A percentile compares a stretch with the other conserved stretches of the same genome.
Conservation (phyloP, 37 sponge, comb jelly and placozoan species). For the Theonella swinhoei region DNA sequence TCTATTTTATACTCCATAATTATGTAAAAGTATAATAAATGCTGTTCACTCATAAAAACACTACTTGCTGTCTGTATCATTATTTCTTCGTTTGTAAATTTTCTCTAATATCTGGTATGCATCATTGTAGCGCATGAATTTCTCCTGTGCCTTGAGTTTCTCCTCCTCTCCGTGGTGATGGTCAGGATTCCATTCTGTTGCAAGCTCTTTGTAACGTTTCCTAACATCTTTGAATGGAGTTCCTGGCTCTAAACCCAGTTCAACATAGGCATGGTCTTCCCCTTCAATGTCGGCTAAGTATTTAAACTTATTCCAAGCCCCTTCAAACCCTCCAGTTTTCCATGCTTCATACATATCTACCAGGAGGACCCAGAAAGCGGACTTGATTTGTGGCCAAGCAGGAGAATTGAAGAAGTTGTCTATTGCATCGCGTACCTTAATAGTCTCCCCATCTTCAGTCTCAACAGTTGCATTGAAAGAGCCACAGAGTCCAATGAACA, state of each 20-base stretch:
- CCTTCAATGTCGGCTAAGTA: not conserved
- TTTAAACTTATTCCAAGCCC: not conserved
- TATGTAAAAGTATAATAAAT: no score
- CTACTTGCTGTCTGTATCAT: not conserved
- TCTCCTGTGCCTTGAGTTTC: slow-evolving; percentile 55
- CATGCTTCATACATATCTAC: not conserved
- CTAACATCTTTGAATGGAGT: slow-evolving; percentile 62
- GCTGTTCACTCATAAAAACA: no score
- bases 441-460: slow-evolving; percentile 71
- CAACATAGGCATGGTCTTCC: slow-evolving; percentile 44
- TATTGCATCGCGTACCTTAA: slow-evolving; percentile 77
- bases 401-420: slow-evolving; percentile 74
- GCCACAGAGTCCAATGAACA: slow-evolving; percentile 23
- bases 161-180: slow-evolving; percentile 36
- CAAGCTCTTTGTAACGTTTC: slow-evolving; percentile 52
- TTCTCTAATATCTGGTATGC: slow-evolving; percentile 76
- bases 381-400: slow-evolving; percentile 75
- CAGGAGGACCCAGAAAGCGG: slow-evolving; percentile 20
- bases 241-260: slow-evolving; percentile 47
- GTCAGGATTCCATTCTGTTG: slow-evolving; percentile 86
- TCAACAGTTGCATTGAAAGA: slow-evolving; percentile 62
- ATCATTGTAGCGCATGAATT: slow-evolving; percentile 76
- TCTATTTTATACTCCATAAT: no score
- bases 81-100: slow-evolving; percentile 33
- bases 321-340: not conserved